These are phyloP conservation scores for Neosilurus mollespiculum DNA, from an alignment of 2,797 vertebrate genomes.

Conservation along the genomic window DNA sequence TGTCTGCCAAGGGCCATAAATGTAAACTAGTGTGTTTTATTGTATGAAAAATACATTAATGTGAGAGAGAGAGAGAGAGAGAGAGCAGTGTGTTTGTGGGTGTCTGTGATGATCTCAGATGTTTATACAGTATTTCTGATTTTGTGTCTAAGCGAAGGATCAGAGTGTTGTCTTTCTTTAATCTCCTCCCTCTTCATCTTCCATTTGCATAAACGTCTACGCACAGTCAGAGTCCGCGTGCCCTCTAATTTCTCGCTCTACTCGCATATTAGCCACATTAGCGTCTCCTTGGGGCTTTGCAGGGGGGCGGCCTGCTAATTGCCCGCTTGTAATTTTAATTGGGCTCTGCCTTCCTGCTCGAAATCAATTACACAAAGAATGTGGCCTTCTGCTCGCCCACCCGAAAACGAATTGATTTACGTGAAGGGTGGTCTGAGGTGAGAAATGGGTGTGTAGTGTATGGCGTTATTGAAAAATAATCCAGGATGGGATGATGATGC, in stretches of 20 bases:
- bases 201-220: not conserved
- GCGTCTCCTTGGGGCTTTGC: constrained; percentile 86
- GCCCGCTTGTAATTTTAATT: constrained; percentile 97
- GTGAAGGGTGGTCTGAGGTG: not conserved
- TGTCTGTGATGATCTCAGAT: too few species aligned
- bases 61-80: not conserved
- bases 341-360: constrained; percentile 75
- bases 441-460: not conserved
- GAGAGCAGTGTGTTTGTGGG: not conserved
- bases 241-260: constrained; percentile 63
- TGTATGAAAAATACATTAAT: not conserved
- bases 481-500: not conserved
- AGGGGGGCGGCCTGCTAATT: constrained; percentile 81
- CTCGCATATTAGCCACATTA: constrained; percentile 81
- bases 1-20: too few species aligned
- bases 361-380: constrained; percentile 87
- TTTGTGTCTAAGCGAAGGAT: too few species aligned
- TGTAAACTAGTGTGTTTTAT: not conserved
- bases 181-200: constrained; percentile 1
- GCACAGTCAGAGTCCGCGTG: constrained; percentile 5
- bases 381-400: constrained; percentile 79
- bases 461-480: not conserved
- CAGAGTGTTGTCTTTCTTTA: not conserved
- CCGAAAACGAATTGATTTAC: constrained; percentile 68
- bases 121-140: not conserved